These are phyloP conservation scores for Sebastes diaconus DNA, from an alignment of 2,797 vertebrate genomes.

Conservation along the genomic window DNA sequence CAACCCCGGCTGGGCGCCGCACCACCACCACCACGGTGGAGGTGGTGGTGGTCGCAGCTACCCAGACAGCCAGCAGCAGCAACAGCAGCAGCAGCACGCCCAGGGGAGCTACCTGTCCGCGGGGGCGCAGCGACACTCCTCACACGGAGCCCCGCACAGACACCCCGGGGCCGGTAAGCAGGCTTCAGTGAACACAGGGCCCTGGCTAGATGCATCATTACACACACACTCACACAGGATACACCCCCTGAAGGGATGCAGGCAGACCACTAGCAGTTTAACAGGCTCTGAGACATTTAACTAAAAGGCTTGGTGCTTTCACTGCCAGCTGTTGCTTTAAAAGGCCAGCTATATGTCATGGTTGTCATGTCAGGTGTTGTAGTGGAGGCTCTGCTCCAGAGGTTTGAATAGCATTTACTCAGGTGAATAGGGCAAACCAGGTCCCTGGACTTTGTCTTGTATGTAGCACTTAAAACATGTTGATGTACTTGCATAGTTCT, in stretches of 20 bases:
- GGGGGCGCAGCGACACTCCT: conserved; percentile 76
- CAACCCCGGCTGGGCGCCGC: conserved; percentile 77
- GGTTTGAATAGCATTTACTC: conserved; percentile 14
- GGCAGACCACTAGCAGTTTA: conserved; percentile 47
- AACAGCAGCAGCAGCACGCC: conserved; percentile 68
- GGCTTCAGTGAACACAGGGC: conserved; percentile 50
- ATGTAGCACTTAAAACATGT: not conserved
- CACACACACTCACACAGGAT: conserved; percentile 28
- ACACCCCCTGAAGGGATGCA: conserved; percentile 43
- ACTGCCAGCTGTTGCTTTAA: conserved; percentile 51
- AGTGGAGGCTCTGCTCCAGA: not conserved
- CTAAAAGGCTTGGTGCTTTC: conserved; percentile 45
- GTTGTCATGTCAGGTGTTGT: conserved; percentile 15
- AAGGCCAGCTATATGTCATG: conserved; percentile 27
- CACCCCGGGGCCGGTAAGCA: conserved; percentile 82
- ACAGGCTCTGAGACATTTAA: conserved; percentile 51
- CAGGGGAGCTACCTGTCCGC: conserved; percentile 78
- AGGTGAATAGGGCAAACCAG: conserved; percentile 10
- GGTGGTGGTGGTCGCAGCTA: conserved; percentile 70
- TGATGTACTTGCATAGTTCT: not conserved
- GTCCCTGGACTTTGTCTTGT: conserved; percentile 6
- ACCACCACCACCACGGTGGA: conserved; percentile 39
- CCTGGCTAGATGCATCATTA: conserved; percentile 48
- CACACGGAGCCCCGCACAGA: conserved; percentile 75
- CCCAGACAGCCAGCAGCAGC: conserved; percentile 77